Base-by-base conservation (phyloP, 2,888 invertebrate species). In the Pseudococcus longispinus region DNA sequence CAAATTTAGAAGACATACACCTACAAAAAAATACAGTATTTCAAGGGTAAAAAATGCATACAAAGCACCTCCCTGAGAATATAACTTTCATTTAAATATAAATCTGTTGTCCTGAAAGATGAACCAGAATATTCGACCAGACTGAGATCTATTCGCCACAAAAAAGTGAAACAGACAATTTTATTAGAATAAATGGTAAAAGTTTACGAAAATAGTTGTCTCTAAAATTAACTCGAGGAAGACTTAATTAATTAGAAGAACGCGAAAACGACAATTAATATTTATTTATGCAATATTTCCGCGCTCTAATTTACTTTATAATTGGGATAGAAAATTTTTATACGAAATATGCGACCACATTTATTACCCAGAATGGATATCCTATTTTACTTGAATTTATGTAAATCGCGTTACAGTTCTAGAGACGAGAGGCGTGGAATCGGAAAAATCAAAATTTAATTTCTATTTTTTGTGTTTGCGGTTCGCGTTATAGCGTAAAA, bases 201-300 rank as follows among this genome's bases (percentile, higher is more conserved):
- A 74, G 74, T 74, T 74, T 74, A 74, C 74, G 32, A 29, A 32
- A 18, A n/a, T 37, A n/a, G 29, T 74, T 8, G 74, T 37, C 18
- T 29, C n/a, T 74, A 32, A 74, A 74, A 74, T 74, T 74, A 74
- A 74, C 15, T 74, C n/a, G 32, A 29, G 74, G 32, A 74, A 74
- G 74, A 74, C 74, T 74, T 74, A 74, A 74, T 80, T 80, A 80
- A 80, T 80, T 80, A 42, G 42, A 80, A 80, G n/a, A 80, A 80
- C 77, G 37, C 37, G 42, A 37, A 80, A 80, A 80, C 20, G 20
- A 42, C 37, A 42, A 80, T 80, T 80, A 37, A 80, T 74, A 74
- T 74, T 80, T 80, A 80, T 80, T 80, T 80, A 42, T 20, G 77
- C 32, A 80, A 80, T 80, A 80, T 42, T 80, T 80, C 77, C 42